Conservation (phyloP, 2,888 invertebrate species). For the Protodeltote pygarga region DNA sequence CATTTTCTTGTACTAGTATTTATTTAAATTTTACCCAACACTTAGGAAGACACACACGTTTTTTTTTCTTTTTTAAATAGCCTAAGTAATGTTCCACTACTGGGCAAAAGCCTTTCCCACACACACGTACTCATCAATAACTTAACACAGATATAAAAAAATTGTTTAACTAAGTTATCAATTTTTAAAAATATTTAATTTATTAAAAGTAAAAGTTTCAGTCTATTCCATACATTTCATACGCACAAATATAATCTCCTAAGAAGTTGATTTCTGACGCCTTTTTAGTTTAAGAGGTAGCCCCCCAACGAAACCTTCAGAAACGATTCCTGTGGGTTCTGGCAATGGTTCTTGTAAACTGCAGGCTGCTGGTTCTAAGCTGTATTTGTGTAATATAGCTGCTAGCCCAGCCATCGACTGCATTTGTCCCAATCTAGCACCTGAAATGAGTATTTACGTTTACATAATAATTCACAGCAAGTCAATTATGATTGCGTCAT, state of each 20-base stretch:
- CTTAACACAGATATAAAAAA: too few species aligned
- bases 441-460: slow-evolving; percentile 51
- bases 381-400: slow-evolving; percentile 64
- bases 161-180: too few species aligned
- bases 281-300: slow-evolving; percentile 66
- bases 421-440: slow-evolving; percentile 75
- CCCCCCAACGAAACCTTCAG: slow-evolving; percentile 70
- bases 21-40: too few species aligned
- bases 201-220: not conserved
- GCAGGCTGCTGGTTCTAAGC: slow-evolving; percentile 69
- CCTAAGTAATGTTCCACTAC: too few species aligned
- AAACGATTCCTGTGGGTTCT: slow-evolving; percentile 67
- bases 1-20: too few species aligned
- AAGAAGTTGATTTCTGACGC: slow-evolving; percentile 34
- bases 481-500: too few species aligned
- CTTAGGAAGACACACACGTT: too few species aligned
- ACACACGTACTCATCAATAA: too few species aligned
- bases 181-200: too few species aligned
- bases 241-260: not conserved
- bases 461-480: not conserved
- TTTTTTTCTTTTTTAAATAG: not conserved
- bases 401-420: slow-evolving; percentile 78
- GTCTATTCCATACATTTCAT: not conserved
- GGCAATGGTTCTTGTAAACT: slow-evolving; percentile 60
- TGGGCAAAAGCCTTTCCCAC: too few species aligned